phyloP scores from a whole-genome alignment of 1,140 invertebrate species.

The Monomorium pharaonis region DNA sequence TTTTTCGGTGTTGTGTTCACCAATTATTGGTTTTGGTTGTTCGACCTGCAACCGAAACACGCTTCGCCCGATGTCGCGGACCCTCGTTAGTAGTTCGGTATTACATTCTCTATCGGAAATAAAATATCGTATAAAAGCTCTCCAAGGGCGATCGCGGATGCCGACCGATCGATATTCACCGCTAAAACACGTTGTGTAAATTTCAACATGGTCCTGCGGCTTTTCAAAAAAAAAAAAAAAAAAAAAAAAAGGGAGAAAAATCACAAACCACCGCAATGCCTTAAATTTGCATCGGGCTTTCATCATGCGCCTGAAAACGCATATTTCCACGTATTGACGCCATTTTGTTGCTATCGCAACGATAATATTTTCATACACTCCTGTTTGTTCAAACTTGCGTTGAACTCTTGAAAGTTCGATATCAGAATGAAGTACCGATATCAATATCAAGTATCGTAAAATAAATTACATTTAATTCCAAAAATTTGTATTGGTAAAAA shows the following conservation, averaged over 20 bases:
- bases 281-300: constrained; percentile 66
- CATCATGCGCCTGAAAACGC: constrained; percentile 26
- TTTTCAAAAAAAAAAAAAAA: constrained; percentile 2
- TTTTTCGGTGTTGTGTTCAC: constrained; percentile 48
- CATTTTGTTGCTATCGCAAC: constrained; percentile 31
- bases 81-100: constrained; percentile 60
- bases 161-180: constrained; percentile 61
- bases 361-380: constrained; percentile 16
- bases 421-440: background rate
- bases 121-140: constrained; percentile 59
- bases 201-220: constrained; percentile 62
- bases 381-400: constrained; percentile 18
- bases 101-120: constrained; percentile 70
- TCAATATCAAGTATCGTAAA: constrained; percentile 6
- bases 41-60: constrained; percentile 60
- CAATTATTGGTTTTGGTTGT: constrained; percentile 54
- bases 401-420: constrained; percentile 8
- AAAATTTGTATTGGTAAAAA: background rate
- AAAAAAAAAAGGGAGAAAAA: constrained; percentile 2
- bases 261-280: constrained; percentile 29
- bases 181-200: constrained; percentile 70
- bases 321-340: constrained; percentile 37
- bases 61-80: constrained; percentile 49
- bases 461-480: constrained; percentile 36
- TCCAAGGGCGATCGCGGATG: constrained; percentile 37